Base-by-base conservation (phyloP, 2,888 invertebrate genomes). In the Syrphus vitripennis region DNA sequence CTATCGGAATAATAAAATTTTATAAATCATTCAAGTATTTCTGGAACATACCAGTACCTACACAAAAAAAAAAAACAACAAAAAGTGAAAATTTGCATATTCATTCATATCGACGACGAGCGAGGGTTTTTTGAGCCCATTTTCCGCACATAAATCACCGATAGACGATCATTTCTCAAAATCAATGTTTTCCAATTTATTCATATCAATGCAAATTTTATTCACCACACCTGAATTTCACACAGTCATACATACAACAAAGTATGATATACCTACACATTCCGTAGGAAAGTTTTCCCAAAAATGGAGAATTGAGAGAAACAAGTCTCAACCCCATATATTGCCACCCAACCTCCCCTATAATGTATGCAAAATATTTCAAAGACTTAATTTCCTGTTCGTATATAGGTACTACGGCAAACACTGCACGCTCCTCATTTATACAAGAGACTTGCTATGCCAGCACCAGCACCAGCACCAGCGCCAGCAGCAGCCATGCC, bases 191-290 rank as follows among this genome's bases (percentile, higher is more conserved):
- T 74, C 48, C 82, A 86, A 86, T 86, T 86, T 86, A 86, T 86
- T 86, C 86, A 86, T 82, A 86, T 86, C 82, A 82, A 86, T 86
- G 86, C 77, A 86, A 86, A 86, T 86, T 77, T 82, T 78, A 86
- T 86, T 82, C 86, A 86, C 86, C 86, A 72, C 82, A 86, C 86
- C 81, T 82, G 63, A 19, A 74, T 55, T 76, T 10, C 57, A 37
- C 10, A 42, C 42, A 69, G 7, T 42, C 42, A 61, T n/a, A 6
- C 16, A 24, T 48, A 19, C 9, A 19, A 16, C 19, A 9, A 1
- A 4, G 10, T 1, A 48, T 48, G 10, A 45, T 6, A 14, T 50
- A 34, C 34, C 34, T 34, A 29, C n/a, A 55, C 57, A 65, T 69
- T 74, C 67, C 61, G 16, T 14, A 42, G 55, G 16, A 61, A 42